Conservation (phyloP, 2,113 vertebrate species). For the Ammospiza caudacuta region DNA sequence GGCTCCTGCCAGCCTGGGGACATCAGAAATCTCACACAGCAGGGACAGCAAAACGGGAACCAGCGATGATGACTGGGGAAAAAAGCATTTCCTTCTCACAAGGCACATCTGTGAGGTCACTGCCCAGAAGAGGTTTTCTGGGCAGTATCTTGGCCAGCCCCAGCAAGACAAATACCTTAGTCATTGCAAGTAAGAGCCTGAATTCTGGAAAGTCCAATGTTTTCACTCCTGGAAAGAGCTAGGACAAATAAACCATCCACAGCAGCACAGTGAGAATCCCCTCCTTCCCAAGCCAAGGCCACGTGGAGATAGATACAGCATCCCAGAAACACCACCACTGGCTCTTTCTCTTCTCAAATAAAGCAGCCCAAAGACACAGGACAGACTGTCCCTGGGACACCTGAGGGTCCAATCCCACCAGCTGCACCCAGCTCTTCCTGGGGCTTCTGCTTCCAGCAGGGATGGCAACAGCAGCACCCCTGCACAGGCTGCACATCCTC, state of each 20-base stretch:
- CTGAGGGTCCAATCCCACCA: neutral
- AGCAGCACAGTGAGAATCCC: neutral
- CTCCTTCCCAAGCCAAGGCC: neutral
- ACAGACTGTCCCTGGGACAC: neutral
- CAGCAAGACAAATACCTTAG: neutral
- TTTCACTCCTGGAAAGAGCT: neutral
- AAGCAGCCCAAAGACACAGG: neutral
- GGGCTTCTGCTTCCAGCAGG: neutral
- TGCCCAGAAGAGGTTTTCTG: neutral
- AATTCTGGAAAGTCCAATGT: neutral
- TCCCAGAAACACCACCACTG: neutral
- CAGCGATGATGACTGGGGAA: fast-evolving
- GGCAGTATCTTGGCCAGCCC: neutral
- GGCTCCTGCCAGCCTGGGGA: neutral
- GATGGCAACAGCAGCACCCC: neutral
- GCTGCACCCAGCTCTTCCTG: neutral
- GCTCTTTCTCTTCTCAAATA: neutral
- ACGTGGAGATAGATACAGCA: neutral
- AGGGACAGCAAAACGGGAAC: neutral
- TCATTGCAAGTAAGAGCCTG: neutral
- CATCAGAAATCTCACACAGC: neutral
- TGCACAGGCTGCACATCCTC: neutral
- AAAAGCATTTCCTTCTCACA: neutral
- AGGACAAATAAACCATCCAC: neutral
- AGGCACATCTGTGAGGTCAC: neutral